A percentile compares a stretch with the other conserved stretches of the same genome.
These are phyloP conservation scores for Sturnus vulgaris DNA, from an alignment of 2,113 vertebrate species.

Conservation along the genomic window DNA sequence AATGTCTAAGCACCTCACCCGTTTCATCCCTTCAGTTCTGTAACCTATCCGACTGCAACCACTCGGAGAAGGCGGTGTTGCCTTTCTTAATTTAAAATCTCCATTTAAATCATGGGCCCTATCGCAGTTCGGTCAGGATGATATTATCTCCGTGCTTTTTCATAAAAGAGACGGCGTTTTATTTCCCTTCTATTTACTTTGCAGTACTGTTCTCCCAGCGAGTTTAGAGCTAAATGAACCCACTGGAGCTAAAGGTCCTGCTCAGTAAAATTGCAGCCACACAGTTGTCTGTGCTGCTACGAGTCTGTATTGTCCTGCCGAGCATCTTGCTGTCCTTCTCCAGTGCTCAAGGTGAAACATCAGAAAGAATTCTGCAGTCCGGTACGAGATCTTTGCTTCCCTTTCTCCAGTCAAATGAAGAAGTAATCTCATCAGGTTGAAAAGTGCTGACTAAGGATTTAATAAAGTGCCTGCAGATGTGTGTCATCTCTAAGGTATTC, in stretches of 20 bases:
- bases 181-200: conserved; percentile 62
- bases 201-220: background rate
- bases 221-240: conserved; percentile 46
- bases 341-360: conserved; percentile 80
- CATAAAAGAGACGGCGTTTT: conserved; percentile 53
- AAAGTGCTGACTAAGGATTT: conserved; percentile 91
- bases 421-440: conserved; percentile 91
- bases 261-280: conserved; percentile 29
- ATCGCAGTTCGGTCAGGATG: background rate
- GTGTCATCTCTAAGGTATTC: conserved; percentile 92
- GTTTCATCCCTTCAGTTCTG: background rate
- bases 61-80: background rate
- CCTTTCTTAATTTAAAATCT: conserved; percentile 56
- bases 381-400: conserved; percentile 78
- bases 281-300: background rate
- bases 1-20: background rate
- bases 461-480: conserved; percentile 92
- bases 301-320: conserved; percentile 25
- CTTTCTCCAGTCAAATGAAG: conserved; percentile 87
- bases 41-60: conserved; percentile 21
- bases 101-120: conserved; percentile 12
- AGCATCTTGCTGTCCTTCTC: conserved; percentile 63
- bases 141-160: conserved; percentile 50
- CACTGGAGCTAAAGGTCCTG: conserved; percentile 24
- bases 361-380: conserved; percentile 80